Base-by-base conservation (phyloP, 2,888 invertebrate species). In the Folsomia manolachei region DNA sequence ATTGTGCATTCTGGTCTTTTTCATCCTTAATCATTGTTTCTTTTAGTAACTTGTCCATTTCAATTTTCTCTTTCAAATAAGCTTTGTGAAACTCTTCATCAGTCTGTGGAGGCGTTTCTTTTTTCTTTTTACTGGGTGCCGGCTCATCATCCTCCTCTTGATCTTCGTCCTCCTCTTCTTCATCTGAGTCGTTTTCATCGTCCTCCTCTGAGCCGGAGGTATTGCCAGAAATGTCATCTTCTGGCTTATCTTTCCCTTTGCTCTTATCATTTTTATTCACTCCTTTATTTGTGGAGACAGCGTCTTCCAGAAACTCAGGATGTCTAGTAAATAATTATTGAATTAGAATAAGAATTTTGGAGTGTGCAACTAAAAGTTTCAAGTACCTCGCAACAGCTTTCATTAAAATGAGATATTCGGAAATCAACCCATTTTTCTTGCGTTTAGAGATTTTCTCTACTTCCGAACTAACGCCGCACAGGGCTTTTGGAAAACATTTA, bases 401-500 rank as follows among this genome's bases (percentile, higher is more conserved):
- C 75, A 72, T 72, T 26, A 75, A 25, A 1, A 72, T 63, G 53
- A 75, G 65, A 39, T 75, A 75, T 61, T 75, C 75, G 2, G 72
- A 27, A 21, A 72, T 71, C 4, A 75, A 65, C 1, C 70, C 65
- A 71, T 72, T 71, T 51, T 75, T 75, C 24, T 70, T 70, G 7
- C 71, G 51, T n/a, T 70, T 39, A 1, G 75, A 72, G 53, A 75
- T 75, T 27, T 72, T 67, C 61, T 72, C 75, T 56, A 72, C 72
- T 56, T 75, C 75, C 1, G 75, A 72, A 27, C 70, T 71, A 24
- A 75, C 26, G 18, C 75, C 75, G 69, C 75, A 75, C 23, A 75
- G 53, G 26, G 75, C 75, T 52, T 77, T 77, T n/a, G 77, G 77
- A 60, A 77, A 75, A 18, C 77, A 77, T 53, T 73, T 75, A n/a